These are phyloP conservation scores for Alectura lathami DNA, from an alignment of 2,113 vertebrate genomes.

Conservation along the genomic window DNA sequence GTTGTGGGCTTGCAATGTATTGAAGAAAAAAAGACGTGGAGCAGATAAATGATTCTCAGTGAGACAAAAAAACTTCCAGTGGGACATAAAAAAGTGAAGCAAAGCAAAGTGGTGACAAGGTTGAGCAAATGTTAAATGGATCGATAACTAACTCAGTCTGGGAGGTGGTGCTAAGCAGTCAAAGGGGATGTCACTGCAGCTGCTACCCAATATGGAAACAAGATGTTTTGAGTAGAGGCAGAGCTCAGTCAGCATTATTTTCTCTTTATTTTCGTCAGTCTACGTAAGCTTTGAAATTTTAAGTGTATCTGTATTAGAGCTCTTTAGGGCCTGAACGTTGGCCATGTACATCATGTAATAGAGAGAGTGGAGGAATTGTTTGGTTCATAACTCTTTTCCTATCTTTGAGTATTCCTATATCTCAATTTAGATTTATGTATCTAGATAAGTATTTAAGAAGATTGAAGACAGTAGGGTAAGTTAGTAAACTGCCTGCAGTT, in stretches of 20 bases:
- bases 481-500: not conserved
- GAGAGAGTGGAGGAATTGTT: not conserved
- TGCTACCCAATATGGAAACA: not conserved
- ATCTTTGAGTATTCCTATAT: not conserved
- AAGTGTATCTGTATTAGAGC: not conserved
- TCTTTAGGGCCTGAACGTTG: not conserved
- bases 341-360: not conserved
- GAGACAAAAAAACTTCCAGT: not conserved
- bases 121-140: slow-evolving; percentile 10
- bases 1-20: not conserved
- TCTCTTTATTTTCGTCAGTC: not conserved
- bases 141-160: not conserved
- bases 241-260: not conserved
- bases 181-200: not conserved
- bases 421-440: not conserved
- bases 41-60: not conserved
- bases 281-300: not conserved
- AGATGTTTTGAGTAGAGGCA: not conserved
- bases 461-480: not conserved
- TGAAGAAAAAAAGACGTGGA: not conserved
- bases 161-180: not conserved
- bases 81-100: not conserved
- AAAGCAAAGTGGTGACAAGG: not conserved
- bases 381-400: not conserved
- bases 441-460: not conserved